Base-by-base conservation (phyloP, 2,888 invertebrate genomes). In the Cosmopolites sordidus region DNA sequence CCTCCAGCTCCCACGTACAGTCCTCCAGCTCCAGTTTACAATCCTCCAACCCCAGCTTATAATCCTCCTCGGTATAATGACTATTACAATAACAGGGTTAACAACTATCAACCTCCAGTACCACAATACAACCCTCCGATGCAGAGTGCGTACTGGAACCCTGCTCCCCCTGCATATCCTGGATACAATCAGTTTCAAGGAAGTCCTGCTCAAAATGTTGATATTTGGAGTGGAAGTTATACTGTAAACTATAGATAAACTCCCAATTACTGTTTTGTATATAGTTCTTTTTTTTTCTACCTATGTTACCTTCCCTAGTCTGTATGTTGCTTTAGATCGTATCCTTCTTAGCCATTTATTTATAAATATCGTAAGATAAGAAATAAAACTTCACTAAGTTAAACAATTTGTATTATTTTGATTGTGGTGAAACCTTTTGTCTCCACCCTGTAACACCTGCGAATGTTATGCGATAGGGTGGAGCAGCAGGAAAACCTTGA, bases 161-260 rank as follows among this genome's bases (percentile, higher is more conserved):
- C 58, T 5, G 11, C 55, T n/a, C 58, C 60, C 1, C 51, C 57
- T 16, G 48, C 68, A 64, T 52, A 60, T 50, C 46, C 51, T 6
- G 39, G 39, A 2, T 65, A 65, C 52, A 63, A 64, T 40, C 22
- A 22, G 22, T 68, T 66, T 58, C 55, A 76, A 46, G 84, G 84
- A 14, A 87, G 88, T 71, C 87, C 89, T 1, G 83, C 87, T 1
- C 79, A 82, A 59, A 88, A 86, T 67, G 79, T 87, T 58, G 85
- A 89, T 66, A 81, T 87, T 39, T 81, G 76, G 68, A 81, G 83
- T 54, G 89, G 89, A 14, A 89, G 90, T 3, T 91, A 91, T 72
- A 80, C 84, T 58, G 83, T 90, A 59, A 83, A 84, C 67, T 90
- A 88, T 68, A 62, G 66, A 65, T 66, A 63, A 60, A 14, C 33